Evolutionary conservation across 1,140 invertebrate species (phyloP), one percentile per base, ranked within the genome.

Genomic region (Platyura marginata): DNA sequence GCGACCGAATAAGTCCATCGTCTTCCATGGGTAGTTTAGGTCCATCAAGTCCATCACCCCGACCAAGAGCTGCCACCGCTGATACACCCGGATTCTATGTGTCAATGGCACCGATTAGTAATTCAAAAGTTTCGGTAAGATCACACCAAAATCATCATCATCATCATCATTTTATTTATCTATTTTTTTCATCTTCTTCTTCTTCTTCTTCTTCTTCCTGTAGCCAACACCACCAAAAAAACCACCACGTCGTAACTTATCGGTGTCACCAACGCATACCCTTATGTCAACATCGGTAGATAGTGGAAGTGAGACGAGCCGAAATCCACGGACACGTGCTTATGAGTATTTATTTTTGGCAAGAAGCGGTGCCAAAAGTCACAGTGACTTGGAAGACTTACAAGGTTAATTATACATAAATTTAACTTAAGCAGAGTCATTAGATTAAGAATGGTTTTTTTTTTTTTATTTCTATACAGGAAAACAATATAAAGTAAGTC

Each of bases 211-310:
- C n/a, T n/a, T n/a, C n/a, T n/a, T 29, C 13, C 19, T 38, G n/a
- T 69, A 85, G 71, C 77, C 80, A 34, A 83, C 79, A 23, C 83
- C 84, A 22, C 84, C 85, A 3, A 87, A 87, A 62, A 90, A 90
- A 60, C 85, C 86, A 41, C 86, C 86, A 0, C 67, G 86, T 35
- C 68, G 85, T 41, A 87, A 87, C 55, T 65, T 89, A 15, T 83
- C 82, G 18, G 78, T 87, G 19, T 89, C 84, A 2, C 86, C 86
- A 13, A 60, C 58, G 8, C 55, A 36, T 43, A 32, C 25, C 23
- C 2, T 42, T 2, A 32, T 42, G 29, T 42, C 41, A 32, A 32
- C 23, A 16, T 32, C 22, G 19, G 21, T 33, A 9, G 25, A 42
- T 34, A 35, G 22, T 33, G 13, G 23, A n/a, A 32, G 19, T 42